Base-by-base conservation (phyloP, 2,797 vertebrate genomes). In the Dicrostonyx torquatus region DNA sequence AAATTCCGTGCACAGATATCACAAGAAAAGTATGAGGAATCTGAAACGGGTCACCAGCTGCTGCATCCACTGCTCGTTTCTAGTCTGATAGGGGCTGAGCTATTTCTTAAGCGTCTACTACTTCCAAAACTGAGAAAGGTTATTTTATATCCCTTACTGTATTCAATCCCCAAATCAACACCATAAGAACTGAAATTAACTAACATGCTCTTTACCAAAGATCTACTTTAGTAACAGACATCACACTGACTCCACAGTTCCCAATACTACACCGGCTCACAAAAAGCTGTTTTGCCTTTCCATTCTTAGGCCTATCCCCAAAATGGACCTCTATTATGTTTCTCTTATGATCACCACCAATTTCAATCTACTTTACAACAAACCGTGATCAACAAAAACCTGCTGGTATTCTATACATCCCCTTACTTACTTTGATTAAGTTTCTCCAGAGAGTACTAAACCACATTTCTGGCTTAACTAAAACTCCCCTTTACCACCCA, bases 401-500 rank as follows among this genome's bases (percentile, higher is more conserved):
- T 40, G 10, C 17, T 22, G 31, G 11, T 29, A 26, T 24, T 50
- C 50, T 82, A 31, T 62, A 12, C 17, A 50, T 60, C 66, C 37
- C 37, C 40, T 43, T 17, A 85, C 0, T 60, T 17, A 90, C 53
- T 34, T 93, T 75, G 87, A 62, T 43, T 48, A 91, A 95, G 68
- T 29, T 78, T 62, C 75, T 93, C 82, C 70, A 48, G 72, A 48
- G 60, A 60, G 22, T 9, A 37, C n/a, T 26, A 86, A 85, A 82
- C 34, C 20, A 91, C 66, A 60, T 92, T 73, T 72, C 68, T 48
- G 55, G 43, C 43, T 79, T 93, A 72, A 89, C 89, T 94, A 95
- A 79, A 58, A 58, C 31, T 18, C n/a, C n/a, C 18, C 43, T 88
- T 26, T 20, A 94, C 43, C 5, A 62, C 43, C 53, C 82, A 72